Conservation (phyloP, 2,888 invertebrate genomes). For the Blastobasis adustella region DNA sequence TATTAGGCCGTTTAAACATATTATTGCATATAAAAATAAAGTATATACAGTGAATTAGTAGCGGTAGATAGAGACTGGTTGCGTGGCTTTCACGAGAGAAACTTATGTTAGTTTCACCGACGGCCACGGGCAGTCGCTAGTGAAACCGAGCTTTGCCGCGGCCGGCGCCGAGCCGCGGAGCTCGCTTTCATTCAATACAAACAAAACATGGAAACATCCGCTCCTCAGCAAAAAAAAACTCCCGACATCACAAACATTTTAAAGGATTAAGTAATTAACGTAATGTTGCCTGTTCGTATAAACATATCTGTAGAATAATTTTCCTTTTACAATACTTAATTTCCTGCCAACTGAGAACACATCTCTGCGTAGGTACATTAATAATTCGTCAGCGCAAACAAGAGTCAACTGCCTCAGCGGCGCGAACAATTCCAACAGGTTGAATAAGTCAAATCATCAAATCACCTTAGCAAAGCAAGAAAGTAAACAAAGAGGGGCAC, state of each 20-base stretch:
- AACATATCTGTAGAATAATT: background rate
- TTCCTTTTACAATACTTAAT: background rate
- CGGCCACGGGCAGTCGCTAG: slow-evolving; percentile 24
- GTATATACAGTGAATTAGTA: slow-evolving; percentile 9
- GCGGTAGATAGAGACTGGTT: slow-evolving; percentile 38
- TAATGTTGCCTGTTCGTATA: background rate
- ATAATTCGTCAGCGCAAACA: slow-evolving; percentile 29
- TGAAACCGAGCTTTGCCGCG: slow-evolving; percentile 43
- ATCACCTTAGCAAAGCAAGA: slow-evolving; percentile 66
- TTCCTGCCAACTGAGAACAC: too few species aligned
- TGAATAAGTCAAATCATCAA: slow-evolving; percentile 73
- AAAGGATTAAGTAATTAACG: background rate
- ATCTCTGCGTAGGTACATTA: slow-evolving; percentile 16
- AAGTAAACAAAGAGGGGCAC: slow-evolving; percentile 66
- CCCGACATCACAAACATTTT: background rate
- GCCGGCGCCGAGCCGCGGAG: background rate
- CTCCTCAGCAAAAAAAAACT: background rate
- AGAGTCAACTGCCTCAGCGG: slow-evolving; percentile 22
- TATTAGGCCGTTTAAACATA: too few species aligned
- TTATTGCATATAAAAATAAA: background rate
- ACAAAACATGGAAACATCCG: background rate
- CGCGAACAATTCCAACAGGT: slow-evolving; percentile 45
- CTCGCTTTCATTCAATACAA: background rate
- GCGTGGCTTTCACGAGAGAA: slow-evolving; percentile 61
- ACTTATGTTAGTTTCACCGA: slow-evolving; percentile 54